A percentile compares a stretch with the other conserved stretches of the same genome.
phyloP scores from a whole-genome alignment of 2,113 vertebrate genomes.

The Carettochelys insculpta region DNA sequence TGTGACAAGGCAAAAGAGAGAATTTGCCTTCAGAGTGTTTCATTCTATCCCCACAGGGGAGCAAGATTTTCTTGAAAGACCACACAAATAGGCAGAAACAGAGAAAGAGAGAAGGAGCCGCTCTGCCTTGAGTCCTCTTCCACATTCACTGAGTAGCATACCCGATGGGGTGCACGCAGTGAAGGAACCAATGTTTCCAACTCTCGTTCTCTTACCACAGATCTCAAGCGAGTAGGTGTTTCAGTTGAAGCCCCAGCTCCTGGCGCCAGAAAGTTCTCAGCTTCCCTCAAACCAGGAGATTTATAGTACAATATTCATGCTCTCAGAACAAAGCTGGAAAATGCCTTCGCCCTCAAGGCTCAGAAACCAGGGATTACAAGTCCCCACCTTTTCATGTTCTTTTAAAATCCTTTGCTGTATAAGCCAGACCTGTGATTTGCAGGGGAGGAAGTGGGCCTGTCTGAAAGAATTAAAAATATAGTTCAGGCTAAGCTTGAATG shows the following conservation, averaged over 20 bases:
- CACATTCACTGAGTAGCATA: neutral
- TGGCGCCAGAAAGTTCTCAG: neutral
- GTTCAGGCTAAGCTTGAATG: neutral
- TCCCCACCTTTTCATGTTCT: neutral
- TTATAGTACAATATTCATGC: neutral
- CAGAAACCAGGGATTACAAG: neutral
- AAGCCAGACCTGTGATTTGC: neutral
- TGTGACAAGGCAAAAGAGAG: neutral
- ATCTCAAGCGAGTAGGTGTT: neutral
- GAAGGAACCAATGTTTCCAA: neutral
- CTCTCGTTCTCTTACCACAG: neutral
- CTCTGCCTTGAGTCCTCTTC: neutral
- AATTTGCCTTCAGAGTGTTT: neutral
- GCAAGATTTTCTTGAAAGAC: neutral
- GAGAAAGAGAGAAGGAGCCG: neutral
- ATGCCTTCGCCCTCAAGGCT: neutral
- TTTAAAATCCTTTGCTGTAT: neutral
- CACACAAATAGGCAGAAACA: neutral
- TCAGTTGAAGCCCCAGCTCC: neutral
- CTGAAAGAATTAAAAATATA: accelerated
- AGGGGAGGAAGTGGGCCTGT: neutral
- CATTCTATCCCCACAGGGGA: neutral
- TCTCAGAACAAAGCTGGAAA: neutral
- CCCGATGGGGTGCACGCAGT: neutral
- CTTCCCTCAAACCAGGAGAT: neutral